phyloP scores from a whole-genome alignment of 1,140 invertebrate genomes.

The Theocolax elegans region DNA sequence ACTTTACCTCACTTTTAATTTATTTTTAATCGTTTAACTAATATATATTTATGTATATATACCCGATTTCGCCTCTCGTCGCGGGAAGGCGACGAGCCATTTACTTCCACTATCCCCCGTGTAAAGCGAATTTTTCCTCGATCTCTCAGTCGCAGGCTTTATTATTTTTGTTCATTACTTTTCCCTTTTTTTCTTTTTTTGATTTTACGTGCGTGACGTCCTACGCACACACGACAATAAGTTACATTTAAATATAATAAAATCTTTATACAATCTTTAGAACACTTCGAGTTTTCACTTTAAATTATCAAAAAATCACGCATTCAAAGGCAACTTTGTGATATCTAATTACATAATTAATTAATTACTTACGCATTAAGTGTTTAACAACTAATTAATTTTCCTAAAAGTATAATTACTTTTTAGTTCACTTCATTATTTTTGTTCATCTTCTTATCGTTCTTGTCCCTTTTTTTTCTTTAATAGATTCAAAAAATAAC shows the following conservation, averaged over 20 bases:
- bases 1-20: constrained; percentile 1
- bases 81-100: constrained; percentile 1
- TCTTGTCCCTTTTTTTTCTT: constrained; percentile 8
- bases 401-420: constrained; percentile 43
- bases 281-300: constrained; percentile 39
- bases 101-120: constrained; percentile 19
- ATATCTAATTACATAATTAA: constrained; percentile 44
- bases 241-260: constrained; percentile 44
- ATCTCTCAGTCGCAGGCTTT: constrained; percentile 24
- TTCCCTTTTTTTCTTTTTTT: no score
- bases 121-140: constrained; percentile 6
- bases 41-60: constrained; percentile 8
- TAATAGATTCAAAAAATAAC: constrained; percentile 42
- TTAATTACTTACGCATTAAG: constrained; percentile 43
- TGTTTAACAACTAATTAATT: constrained; percentile 43
- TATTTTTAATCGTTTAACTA: constrained; percentile 14
- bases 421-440: constrained; percentile 14
- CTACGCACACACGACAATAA: constrained; percentile 35
- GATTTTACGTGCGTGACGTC: constrained; percentile 34
- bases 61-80: constrained; percentile 23
- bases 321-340: constrained; percentile 44
- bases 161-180: background rate
- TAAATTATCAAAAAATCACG: constrained; percentile 44
- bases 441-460: constrained; percentile 11
- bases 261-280: constrained; percentile 43